phyloP scores from a whole-genome alignment of 2,797 vertebrate genomes.

The Anabas testudineus region DNA sequence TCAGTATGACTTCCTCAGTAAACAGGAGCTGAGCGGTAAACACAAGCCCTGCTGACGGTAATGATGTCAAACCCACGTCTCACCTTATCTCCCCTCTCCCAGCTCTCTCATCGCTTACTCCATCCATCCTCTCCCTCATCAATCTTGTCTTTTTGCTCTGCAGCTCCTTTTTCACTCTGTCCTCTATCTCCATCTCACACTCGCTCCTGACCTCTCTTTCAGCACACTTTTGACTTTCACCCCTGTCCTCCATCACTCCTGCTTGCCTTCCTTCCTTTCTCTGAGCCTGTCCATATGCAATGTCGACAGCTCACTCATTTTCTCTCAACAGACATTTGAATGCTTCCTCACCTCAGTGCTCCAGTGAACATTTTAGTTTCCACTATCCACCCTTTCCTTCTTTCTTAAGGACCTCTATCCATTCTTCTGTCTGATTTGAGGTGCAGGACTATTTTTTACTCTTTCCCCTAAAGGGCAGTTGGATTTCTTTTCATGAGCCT shows the following conservation, averaged over 20 bases:
- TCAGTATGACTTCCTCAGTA: conserved; percentile 72
- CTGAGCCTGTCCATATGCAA: conserved; percentile 27
- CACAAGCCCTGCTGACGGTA: conserved; percentile 70
- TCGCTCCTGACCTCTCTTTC: conserved; percentile 39
- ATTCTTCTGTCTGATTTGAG: conserved; percentile 73
- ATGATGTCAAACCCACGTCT: conserved; percentile 74
- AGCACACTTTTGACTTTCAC: conserved; percentile 27
- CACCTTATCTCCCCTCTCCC: conserved; percentile 65
- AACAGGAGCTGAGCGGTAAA: conserved; percentile 77
- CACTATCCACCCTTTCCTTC: conserved; percentile 47
- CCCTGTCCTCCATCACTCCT: neutral
- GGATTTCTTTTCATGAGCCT: conserved; percentile 77
- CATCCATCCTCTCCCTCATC: conserved; percentile 38
- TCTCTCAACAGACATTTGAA: conserved; percentile 40
- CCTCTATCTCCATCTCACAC: conserved; percentile 26
- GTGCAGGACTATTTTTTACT: conserved; percentile 72
- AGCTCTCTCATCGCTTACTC: conserved; percentile 35
- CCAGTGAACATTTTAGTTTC: conserved; percentile 53
- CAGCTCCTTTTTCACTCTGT: conserved; percentile 5
- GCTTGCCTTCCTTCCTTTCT: conserved; percentile 20
- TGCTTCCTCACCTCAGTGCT: conserved; percentile 42
- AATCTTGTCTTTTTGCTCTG: neutral
- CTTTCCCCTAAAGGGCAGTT: conserved; percentile 75
- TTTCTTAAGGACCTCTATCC: conserved; percentile 58
- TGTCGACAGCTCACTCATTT: conserved; percentile 35